A percentile compares a stretch with the other conserved stretches of the same genome.
Conservation (phyloP, 2,797 vertebrate species). For the Melanotaenia trifasciata region DNA sequence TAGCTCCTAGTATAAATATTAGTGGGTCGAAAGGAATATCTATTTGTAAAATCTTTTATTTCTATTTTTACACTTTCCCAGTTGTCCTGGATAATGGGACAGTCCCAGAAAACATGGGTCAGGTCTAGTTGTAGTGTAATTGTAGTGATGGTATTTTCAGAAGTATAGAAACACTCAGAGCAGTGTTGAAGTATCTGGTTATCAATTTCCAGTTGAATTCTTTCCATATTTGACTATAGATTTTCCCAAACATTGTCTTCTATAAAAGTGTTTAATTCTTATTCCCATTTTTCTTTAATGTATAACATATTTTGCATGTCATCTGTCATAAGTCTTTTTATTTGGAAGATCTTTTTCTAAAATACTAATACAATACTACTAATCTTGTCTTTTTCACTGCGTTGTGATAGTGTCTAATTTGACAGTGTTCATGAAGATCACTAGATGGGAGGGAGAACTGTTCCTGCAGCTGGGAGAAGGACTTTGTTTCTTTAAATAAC, state of each 20-base stretch:
- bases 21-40: no score
- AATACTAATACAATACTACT: background rate
- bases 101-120: background rate
- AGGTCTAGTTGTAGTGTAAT: no score
- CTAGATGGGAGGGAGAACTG: background rate
- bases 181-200: background rate
- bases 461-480: background rate
- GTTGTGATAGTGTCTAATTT: background rate
- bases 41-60: no score
- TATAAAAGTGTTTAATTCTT: background rate
- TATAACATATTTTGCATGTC: background rate
- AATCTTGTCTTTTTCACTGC: background rate
- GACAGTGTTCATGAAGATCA: background rate
- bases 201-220: background rate
- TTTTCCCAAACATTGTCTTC: background rate
- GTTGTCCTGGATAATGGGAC: background rate
- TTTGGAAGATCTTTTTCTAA: background rate
- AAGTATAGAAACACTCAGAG: background rate
- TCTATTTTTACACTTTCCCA: no score
- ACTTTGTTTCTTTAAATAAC: no score
- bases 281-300: background rate
- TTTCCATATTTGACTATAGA: background rate
- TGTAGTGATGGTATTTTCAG: background rate
- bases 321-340: background rate
- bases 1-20: no score